Evolutionary conservation across 2,113 vertebrate species (phyloP).

Genomic region (Oreochromis spilurus): DNA sequence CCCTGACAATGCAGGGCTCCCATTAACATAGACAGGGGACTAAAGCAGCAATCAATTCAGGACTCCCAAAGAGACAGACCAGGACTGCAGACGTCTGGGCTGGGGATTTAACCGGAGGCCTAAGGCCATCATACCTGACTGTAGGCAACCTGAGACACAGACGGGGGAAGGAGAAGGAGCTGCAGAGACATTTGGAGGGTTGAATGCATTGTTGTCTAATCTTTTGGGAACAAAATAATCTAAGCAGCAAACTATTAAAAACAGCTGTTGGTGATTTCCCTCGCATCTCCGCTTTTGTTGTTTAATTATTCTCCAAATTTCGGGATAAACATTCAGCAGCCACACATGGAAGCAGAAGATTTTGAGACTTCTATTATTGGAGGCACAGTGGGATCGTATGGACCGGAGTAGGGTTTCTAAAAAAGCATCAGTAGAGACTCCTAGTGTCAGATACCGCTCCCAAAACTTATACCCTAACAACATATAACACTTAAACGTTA

Average conservation of each 20-base stretch:
- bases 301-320: neutral
- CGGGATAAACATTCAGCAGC: neutral
- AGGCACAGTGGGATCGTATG: neutral
- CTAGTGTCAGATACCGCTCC: neutral
- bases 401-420: neutral
- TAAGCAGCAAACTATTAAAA: neutral
- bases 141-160: constrained; percentile 56
- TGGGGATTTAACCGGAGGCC: constrained; percentile 56
- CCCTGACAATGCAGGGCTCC: neutral
- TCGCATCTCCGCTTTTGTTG: neutral
- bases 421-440: neutral
- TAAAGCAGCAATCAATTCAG: constrained; percentile 47
- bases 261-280: neutral
- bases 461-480: neutral
- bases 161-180: neutral
- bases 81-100: constrained; percentile 66
- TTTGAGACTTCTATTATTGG: neutral
- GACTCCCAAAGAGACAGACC: constrained; percentile 53
- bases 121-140: constrained; percentile 55
- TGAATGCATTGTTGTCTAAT: neutral
- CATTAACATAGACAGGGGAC: constrained; percentile 41
- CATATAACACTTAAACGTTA: neutral
- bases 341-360: neutral
- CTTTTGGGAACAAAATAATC: neutral
- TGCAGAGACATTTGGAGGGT: neutral